A percentile compares a stretch with the other conserved stretches of the same genome.
Evolutionary conservation across 64 coral and sea anemone species (phyloP).

Genomic region (Montipora cactus): DNA sequence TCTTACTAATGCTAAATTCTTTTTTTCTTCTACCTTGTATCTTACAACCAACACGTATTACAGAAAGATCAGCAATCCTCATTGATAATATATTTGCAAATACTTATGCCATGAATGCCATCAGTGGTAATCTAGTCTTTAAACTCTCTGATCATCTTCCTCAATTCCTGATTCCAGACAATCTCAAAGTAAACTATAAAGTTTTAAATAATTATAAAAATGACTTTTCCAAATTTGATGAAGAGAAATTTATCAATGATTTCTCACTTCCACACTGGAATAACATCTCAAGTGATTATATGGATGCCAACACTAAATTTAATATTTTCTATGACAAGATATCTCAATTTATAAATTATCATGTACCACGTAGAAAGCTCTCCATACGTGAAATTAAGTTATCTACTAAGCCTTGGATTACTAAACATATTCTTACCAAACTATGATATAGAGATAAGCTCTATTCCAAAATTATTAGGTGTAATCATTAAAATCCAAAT

Average conservation of each 20-base stretch:
- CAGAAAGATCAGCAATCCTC: conserved; percentile 57
- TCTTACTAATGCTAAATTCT: too few relatives aligned
- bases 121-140: conserved; percentile 22
- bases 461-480: conserved; percentile 4
- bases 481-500: conserved; percentile 35
- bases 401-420: conserved; percentile 49
- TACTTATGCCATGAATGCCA: conserved; percentile 34
- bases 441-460: conserved; percentile 44
- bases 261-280: conserved; percentile 43
- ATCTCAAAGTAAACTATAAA: too few relatives aligned
- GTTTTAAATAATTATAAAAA: too few relatives aligned
- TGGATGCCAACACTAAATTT: conserved; percentile 64
- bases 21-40: not conserved
- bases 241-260: conserved; percentile 60
- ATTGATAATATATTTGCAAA: conserved; percentile 73
- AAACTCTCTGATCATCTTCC: not conserved
- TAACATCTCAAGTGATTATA: not conserved
- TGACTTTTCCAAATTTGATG: conserved; percentile 45
- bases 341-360: too few relatives aligned
- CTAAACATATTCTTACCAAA: conserved; percentile 4
- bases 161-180: not conserved
- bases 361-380: conserved; percentile 59
- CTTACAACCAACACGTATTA: conserved; percentile 22
- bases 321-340: conserved; percentile 19
- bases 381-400: conserved; percentile 56